Evolutionary conservation across 2,888 invertebrate species (phyloP), one percentile per base, ranked within the genome.

Genomic region (Prostheceraeus crozeri): DNA sequence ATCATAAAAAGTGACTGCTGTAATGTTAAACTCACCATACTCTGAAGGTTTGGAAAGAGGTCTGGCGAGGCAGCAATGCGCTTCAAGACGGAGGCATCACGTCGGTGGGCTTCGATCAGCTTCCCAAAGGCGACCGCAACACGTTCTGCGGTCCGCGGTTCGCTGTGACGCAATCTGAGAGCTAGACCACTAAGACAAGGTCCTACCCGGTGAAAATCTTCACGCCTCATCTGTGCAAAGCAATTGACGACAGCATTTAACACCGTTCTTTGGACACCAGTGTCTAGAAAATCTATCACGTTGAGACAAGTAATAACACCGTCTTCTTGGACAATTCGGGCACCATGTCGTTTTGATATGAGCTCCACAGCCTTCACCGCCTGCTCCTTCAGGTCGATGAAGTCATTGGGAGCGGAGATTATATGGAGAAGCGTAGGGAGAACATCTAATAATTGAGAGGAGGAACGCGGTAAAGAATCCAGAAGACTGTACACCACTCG

Each of bases 341-440:
- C 98, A 70, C 91, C 89, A 78, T 98, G 98, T 62, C 94, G 81
- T 11, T 91, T 82, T 0, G 94, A 96, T 54, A 98, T 81, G 85
- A 94, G 94, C 74, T 98, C 96, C 36, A 98, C 80, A 1, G 96
- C 96, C 3, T 94, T 91, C 63, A 98, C 82, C 66, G 91, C 89
- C 79, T 98, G 96, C 76, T 98, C 98, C 2, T 98, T 98, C 19
- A 98, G 96, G 78, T 98, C 98, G 89, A 98, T 96, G 76, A 96
- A 98, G 68, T 94, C 94, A 69, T 35, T 19, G 6, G 10, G 21
- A 23, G 59, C 31, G 62, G 78, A 75, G 71, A 79, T 98, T n/a
- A n/a, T n/a, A 78, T 94, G 91, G 58, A 98, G 80, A 78, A 98
- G 91, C 1, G 89, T 88, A 1, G 98, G 96, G 61, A 96, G 89